A percentile compares a stretch with the other conserved stretches of the same genome.
These are phyloP conservation scores for Zapornia atra DNA, from an alignment of 2,113 vertebrate species.

Conservation along the genomic window DNA sequence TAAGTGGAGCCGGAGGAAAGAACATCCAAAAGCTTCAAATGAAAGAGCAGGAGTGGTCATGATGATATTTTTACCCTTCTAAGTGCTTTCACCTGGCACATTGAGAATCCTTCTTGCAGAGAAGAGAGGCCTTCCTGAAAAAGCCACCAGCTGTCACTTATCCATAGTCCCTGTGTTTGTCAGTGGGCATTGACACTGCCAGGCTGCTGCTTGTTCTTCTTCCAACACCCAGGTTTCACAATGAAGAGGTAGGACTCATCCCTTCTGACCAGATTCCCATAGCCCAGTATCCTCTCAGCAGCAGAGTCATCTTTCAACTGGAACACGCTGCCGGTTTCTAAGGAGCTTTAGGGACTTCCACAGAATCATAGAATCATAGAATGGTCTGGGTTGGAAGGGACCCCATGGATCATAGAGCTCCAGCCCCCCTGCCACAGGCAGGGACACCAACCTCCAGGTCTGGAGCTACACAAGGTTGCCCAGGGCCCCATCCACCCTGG, in stretches of 20 bases:
- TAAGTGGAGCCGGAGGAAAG: neutral
- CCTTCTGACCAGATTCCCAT: neutral
- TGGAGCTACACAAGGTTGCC: too few relatives aligned
- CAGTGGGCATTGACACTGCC: too few relatives aligned
- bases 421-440: too few relatives aligned
- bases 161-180: accelerated
- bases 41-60: neutral
- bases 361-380: too few relatives aligned
- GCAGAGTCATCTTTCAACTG: neutral
- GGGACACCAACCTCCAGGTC: too few relatives aligned
- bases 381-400: too few relatives aligned
- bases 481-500: too few relatives aligned
- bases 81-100: neutral
- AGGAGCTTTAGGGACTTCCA: neutral
- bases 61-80: neutral
- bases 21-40: neutral
- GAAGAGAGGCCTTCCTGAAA: neutral
- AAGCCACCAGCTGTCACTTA: neutral
- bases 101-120: neutral
- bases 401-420: too few relatives aligned
- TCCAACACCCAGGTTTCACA: neutral
- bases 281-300: neutral
- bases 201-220: neutral
- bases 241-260: neutral
- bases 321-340: neutral